Percentiles rank a stretch among this genome's conserved stretches.
These are phyloP conservation scores for Pristionchus exspectatus DNA, from an alignment of 2,888 invertebrate species.

Conservation along the genomic window DNA sequence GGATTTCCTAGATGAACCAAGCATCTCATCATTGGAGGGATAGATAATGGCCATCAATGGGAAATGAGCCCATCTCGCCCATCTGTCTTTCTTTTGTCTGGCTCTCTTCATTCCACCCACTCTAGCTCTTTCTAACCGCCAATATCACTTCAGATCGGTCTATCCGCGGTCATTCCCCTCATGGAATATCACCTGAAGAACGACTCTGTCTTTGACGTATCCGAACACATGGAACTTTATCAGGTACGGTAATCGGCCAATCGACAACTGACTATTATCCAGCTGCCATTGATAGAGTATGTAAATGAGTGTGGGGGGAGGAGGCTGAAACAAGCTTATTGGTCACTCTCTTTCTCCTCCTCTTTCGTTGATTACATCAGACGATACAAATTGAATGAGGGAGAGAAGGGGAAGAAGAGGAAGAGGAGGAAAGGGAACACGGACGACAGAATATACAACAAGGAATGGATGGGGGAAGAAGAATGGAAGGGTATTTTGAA, in stretches of 20 bases:
- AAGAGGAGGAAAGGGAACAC: slow-evolving; percentile 10
- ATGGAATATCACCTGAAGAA: slow-evolving; percentile 77
- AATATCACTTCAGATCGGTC: slow-evolving; percentile 23
- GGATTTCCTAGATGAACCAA: not conserved
- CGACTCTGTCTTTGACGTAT: slow-evolving; percentile 78
- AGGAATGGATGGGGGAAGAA: not conserved
- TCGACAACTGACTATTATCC: not conserved
- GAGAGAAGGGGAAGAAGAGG: not conserved
- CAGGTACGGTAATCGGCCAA: slow-evolving; percentile 62
- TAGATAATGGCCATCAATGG: not conserved
- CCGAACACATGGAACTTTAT: slow-evolving; percentile 78
- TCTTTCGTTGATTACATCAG: slow-evolving; percentile 28
- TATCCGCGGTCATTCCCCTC: slow-evolving; percentile 68
- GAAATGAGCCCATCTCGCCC: not conserved
- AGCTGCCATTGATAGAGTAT: not conserved
- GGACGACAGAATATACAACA: not conserved
- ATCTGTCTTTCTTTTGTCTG: not conserved
- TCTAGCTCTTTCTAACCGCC: not conserved
- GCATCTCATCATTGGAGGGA: not conserved
- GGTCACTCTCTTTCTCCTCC: slow-evolving; percentile 24
- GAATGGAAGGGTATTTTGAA: no score
- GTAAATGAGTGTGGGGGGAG: not conserved
- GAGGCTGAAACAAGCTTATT: not conserved
- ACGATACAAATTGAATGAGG: slow-evolving; percentile 42
- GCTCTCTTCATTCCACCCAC: not conserved